Evolutionary conservation across 2,797 vertebrate species (phyloP).

Genomic region (Apodemus agrarius): DNA sequence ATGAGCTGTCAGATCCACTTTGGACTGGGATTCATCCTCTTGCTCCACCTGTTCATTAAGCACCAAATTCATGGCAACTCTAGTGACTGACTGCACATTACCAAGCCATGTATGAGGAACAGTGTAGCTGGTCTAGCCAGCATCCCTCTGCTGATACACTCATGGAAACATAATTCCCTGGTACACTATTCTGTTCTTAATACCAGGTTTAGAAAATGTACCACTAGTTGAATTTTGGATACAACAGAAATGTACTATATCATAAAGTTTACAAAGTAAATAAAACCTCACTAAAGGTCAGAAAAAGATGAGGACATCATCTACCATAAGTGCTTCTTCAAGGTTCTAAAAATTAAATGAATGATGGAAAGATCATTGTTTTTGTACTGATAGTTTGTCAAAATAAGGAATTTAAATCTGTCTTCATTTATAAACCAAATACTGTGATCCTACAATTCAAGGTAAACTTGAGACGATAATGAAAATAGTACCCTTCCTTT

Average conservation of each 20-base stretch:
- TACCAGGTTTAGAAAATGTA: slow-evolving; percentile 76
- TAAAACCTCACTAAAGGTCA: slow-evolving; percentile 79
- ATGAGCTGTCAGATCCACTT: slow-evolving; percentile 87
- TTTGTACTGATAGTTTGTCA: background rate
- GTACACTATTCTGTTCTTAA: slow-evolving; percentile 83
- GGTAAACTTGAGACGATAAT: slow-evolving; percentile 31
- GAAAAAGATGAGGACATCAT: slow-evolving; percentile 43
- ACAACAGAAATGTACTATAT: slow-evolving; percentile 75
- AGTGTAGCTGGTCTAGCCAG: slow-evolving; percentile 82
- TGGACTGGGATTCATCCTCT: slow-evolving; percentile 87
- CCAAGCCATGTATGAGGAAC: slow-evolving; percentile 86
- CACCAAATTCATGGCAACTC: slow-evolving; percentile 85
- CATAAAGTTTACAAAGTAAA: slow-evolving; percentile 82
- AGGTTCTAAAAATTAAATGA: slow-evolving; percentile 59
- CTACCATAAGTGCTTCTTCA: slow-evolving; percentile 55
- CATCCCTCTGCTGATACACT: slow-evolving; percentile 82
- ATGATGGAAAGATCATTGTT: background rate
- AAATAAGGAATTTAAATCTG: slow-evolving; percentile 54
- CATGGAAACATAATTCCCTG: slow-evolving; percentile 79
- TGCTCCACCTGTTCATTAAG: slow-evolving; percentile 88
- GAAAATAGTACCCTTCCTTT: slow-evolving; percentile 30
- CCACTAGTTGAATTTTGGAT: slow-evolving; percentile 79
- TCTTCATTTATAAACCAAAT: slow-evolving; percentile 3
- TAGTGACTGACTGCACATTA: slow-evolving; percentile 87
- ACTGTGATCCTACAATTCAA: slow-evolving; percentile 48